These are phyloP conservation scores for Tipula confusa DNA, from an alignment of 2,888 invertebrate genomes.

Conservation along the genomic window DNA sequence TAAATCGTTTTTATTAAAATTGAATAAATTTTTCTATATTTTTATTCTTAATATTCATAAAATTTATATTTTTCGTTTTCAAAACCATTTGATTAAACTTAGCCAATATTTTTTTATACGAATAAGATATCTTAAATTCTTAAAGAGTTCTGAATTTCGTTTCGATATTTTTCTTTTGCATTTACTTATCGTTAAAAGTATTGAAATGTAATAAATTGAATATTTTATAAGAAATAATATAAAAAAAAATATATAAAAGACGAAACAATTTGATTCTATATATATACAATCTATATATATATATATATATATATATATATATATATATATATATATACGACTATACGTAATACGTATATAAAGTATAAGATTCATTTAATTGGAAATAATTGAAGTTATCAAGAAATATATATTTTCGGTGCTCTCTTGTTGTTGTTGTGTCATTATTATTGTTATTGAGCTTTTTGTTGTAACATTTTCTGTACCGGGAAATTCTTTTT, in stretches of 20 bases:
- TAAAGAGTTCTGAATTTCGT: neutral
- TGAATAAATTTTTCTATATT: neutral
- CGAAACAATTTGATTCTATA: neutral
- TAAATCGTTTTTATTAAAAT: neutral
- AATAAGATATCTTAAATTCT: neutral
- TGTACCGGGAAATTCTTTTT: neutral
- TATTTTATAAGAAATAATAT: neutral
- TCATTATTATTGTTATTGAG: neutral
- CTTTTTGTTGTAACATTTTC: neutral
- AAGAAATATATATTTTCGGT: neutral
- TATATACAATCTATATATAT: too few species aligned
- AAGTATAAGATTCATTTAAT: neutral
- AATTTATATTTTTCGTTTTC: neutral
- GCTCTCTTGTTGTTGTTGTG: neutral
- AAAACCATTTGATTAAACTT: slow-evolving; percentile 3
- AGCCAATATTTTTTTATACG: neutral
- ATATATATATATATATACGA: too few species aligned
- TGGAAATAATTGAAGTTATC: slow-evolving; percentile 25
- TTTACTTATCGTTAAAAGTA: neutral
- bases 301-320: too few species aligned
- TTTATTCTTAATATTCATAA: neutral
- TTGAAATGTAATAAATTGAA: slow-evolving; percentile 6
- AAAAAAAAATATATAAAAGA: neutral
- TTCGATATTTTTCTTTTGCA: neutral
- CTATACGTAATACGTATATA: neutral